Conservation (phyloP, 2,113 vertebrate genomes). For the Sterna hirundo region DNA sequence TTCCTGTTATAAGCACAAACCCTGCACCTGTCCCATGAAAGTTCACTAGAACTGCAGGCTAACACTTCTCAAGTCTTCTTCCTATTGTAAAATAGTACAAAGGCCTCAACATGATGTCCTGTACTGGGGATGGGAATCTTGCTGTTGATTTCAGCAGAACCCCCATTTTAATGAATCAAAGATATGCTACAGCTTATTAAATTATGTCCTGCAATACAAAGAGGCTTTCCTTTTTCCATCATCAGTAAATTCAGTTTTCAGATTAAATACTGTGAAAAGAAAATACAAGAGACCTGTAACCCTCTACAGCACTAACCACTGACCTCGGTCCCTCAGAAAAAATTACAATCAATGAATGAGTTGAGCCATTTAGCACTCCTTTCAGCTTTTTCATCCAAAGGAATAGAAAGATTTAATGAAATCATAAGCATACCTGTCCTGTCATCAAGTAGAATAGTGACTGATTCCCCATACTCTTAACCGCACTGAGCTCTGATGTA, state of each 20-base stretch:
- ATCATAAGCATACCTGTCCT: neutral
- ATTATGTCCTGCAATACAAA: neutral
- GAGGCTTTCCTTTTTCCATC: neutral
- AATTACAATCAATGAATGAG: neutral
- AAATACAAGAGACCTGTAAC: neutral
- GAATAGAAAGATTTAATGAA: neutral
- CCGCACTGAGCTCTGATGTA: neutral
- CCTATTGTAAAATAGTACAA: neutral
- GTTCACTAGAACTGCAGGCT: neutral
- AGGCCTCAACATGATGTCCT: neutral
- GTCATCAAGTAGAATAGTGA: neutral
- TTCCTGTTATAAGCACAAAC: neutral
- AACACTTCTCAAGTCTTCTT: neutral
- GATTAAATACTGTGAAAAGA: neutral
- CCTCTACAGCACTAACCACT: neutral
- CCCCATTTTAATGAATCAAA: neutral
- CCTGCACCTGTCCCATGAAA: neutral
- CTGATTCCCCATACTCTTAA: neutral
- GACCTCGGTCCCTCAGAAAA: neutral
- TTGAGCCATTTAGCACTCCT: neutral
- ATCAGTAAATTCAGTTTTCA: neutral
- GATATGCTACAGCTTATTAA: accelerated
- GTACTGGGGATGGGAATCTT: neutral
- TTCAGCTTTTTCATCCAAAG: neutral
- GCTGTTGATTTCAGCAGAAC: neutral